Evolutionary conservation across 2,113 vertebrate species (phyloP), one percentile per base, ranked within the genome.

Genomic region (Oplegnathus fasciatus): DNA sequence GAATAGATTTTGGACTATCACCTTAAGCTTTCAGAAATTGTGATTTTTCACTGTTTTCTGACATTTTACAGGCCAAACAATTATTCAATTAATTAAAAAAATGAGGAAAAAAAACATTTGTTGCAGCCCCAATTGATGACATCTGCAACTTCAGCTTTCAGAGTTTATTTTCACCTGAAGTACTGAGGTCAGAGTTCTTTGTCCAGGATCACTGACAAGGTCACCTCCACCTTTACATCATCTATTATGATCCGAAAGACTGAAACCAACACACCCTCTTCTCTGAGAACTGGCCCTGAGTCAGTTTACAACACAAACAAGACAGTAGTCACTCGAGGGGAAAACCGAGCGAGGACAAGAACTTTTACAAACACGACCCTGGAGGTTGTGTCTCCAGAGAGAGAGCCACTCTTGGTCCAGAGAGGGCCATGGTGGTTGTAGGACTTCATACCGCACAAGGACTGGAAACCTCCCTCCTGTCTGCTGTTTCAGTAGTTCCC

Each of bases 401-500:
- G 84, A 61, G 48, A 55, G 32, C 1, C 8, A 1, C 55, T 71
- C 17, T 61, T 24, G 42, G 74, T 78, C 81, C 70, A 48, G 34
- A 10, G 71, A 68, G 71, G 50, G 66, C 42, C 1, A 0, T 37
- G 32, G 18, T 69, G 32, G 62, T 69, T 64, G 22, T 68, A 55
- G 58, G 55, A 87, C 83, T 84, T 75, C n/a, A 61, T 88, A 80
- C 90, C 24, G 30, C 82, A 85, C 48, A 88, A 75, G 84, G 86
- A 75, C 85, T 87, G 83, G 64, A 87, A 89, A 86, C 46, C 75
- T 80, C 71, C 62, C 62, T 76, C 58, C 80, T 57, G 78, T 86
- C 81, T 78, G 80, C 73, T 81, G 70, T 84, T 87, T 30, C 82
- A 86, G 44, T 17, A 52, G 57, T 94, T 91, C 92, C 90, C 91